A percentile compares a stretch with the other conserved stretches of the same genome.
Conservation (phyloP, 2,113 vertebrate species). For the Coptodon rendalli region DNA sequence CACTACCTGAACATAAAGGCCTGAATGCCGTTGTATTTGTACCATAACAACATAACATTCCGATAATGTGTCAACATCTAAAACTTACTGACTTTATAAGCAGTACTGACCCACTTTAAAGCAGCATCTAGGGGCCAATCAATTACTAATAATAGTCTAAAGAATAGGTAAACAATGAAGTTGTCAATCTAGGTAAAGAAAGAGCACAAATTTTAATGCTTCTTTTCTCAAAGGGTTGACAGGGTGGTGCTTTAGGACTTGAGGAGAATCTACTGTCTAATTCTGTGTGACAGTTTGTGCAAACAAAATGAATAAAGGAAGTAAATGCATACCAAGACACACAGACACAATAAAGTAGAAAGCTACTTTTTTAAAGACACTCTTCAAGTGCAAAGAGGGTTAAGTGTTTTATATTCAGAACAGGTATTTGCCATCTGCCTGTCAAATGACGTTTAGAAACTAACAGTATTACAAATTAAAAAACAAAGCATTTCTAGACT, state of each 20-base stretch:
- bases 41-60: not conserved
- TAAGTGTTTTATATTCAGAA: not conserved
- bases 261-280: not conserved
- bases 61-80: not conserved
- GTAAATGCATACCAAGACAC: not conserved
- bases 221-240: not conserved
- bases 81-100: not conserved
- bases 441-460: not conserved
- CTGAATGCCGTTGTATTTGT: rapidly evolving
- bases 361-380: not conserved
- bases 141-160: not conserved
- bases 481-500: not conserved
- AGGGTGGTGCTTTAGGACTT: not conserved
- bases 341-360: not conserved
- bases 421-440: not conserved
- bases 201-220: not conserved
- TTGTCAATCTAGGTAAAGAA: not conserved
- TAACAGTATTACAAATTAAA: not conserved
- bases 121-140: not conserved
- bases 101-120: not conserved
- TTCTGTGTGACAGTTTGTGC: not conserved
- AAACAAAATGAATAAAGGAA: not conserved
- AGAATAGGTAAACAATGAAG: not conserved
- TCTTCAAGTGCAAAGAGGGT: not conserved
- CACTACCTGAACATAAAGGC: not conserved